A percentile compares a stretch with the other conserved stretches of the same genome.
phyloP scores from a whole-genome alignment of 30 jellyfish, hydroid and myxozoan genomes.

The Aurelia aurita complex sp. Pacific region DNA sequence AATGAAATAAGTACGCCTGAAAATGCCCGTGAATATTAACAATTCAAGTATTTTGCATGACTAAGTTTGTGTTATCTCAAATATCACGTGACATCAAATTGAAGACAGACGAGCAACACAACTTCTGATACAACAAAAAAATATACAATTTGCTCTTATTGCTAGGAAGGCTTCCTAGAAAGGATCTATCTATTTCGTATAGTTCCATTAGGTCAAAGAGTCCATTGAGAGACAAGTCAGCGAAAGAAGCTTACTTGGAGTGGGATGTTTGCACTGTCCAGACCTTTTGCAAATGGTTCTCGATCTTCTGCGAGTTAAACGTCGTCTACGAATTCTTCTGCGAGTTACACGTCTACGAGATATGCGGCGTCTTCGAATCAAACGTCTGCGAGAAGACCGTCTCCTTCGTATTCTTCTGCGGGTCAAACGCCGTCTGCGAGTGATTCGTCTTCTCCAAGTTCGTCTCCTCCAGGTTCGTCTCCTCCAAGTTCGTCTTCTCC shows the following conservation, averaged over 20 bases:
- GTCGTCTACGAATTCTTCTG: slow-evolving; percentile 4
- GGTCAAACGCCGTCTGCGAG: background rate
- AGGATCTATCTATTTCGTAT: too few relatives aligned
- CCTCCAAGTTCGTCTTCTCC: slow-evolving; percentile 32
- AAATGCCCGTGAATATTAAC: too few relatives aligned
- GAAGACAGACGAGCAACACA: too few relatives aligned
- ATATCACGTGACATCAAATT: too few relatives aligned
- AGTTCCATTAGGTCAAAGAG: too few relatives aligned
- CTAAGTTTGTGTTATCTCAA: too few relatives aligned
- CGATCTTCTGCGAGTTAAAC: background rate
- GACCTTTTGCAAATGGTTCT: background rate
- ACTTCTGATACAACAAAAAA: too few relatives aligned
- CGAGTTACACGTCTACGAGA: slow-evolving; percentile 11
- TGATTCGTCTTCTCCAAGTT: slow-evolving; percentile 17
- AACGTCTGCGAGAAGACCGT: background rate
- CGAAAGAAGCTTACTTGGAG: background rate
- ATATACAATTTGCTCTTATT: too few relatives aligned
- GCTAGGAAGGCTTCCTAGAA: too few relatives aligned
- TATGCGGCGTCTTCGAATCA: background rate
- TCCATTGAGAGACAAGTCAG: background rate
- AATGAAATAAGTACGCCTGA: too few relatives aligned
- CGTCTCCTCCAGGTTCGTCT: slow-evolving; percentile 15
- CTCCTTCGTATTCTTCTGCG: slow-evolving; percentile 32
- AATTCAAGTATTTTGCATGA: too few relatives aligned
- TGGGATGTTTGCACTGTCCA: background rate